Base-by-base conservation (phyloP, 2,113 vertebrate genomes). In the Tapirus terrestris region DNA sequence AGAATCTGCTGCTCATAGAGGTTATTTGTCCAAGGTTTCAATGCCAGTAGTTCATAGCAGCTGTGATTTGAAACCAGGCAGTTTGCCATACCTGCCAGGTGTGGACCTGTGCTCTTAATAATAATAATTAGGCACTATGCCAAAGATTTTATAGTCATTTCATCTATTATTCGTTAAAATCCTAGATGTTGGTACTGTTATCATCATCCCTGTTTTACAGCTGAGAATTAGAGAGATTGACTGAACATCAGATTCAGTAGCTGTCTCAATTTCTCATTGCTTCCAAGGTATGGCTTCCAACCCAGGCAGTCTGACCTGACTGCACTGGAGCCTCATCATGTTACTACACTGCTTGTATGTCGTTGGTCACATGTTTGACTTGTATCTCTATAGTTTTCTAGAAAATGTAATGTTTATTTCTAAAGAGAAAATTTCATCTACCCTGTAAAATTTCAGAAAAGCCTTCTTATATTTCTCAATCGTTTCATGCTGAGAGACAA, bases 141-240 rank as follows among this genome's bases (percentile, higher is more conserved):
- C 95, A 96, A 84, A 91, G 76, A 96, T 93, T 96, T 96, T 95
- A 96, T 80, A 88, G 88, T 72, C 36, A 83, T 93, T 96, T 94
- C 51, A 79, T 86, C 79, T 96, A 39, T 91, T 97, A 84, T 83
- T 94, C 13, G 96, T 86, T 96, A 94, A 95, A 83, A 65, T 86
- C 58, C 61, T 83, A 36, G 67, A 39, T 1, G 1, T 89, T 63
- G n/a, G 67, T 87, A 36, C 65, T 53, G 6, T 43, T 93, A n/a
- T 82, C 58, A 65, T 68, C 48, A 68, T 63, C 36, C 33, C 14
- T 73, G 5, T 95, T 95, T 70, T 82, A 61, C 20, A 70, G 67
- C n/a, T 65, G n/a, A 89, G 48, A 84, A 76, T 53, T 53, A 39
- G 39, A 39, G 39, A 39, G 39, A 39, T 39, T 39, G 39, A 2